phyloP scores from a whole-genome alignment of 2,797 vertebrate species.

The Euphonia xanthogaster region DNA sequence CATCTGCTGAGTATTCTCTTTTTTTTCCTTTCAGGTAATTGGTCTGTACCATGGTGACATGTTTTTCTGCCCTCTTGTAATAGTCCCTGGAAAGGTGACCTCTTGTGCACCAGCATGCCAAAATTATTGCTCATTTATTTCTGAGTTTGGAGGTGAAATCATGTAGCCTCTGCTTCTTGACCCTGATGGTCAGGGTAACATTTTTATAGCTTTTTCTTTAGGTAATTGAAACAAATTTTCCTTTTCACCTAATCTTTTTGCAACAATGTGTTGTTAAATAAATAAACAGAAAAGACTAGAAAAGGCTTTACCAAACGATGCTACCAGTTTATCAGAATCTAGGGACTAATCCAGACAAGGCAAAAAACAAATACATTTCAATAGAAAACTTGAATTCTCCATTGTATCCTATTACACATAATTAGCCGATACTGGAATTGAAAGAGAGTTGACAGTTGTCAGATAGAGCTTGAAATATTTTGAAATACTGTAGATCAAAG shows the following conservation, averaged over 20 bases:
- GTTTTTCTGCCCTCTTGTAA: background rate
- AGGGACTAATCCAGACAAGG: background rate
- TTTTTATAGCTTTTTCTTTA: constrained; percentile 9
- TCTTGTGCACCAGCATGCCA: background rate
- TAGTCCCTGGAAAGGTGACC: background rate
- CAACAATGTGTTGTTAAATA: constrained; percentile 27
- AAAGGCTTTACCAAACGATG: background rate
- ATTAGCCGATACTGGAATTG: background rate
- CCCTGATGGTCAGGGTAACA: constrained; percentile 1
- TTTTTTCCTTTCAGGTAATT: background rate
- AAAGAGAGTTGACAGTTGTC: background rate
- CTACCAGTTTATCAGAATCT: background rate
- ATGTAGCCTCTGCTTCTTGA: background rate
- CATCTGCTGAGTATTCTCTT: background rate
- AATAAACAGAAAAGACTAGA: background rate
- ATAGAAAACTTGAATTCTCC: background rate
- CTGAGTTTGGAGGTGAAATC: background rate
- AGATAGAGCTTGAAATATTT: background rate
- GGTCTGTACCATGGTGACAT: background rate
- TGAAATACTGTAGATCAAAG: background rate
- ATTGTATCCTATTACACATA: background rate
- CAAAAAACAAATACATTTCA: background rate
- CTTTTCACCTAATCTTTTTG: constrained; percentile 20
- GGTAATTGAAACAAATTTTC: constrained; percentile 35
- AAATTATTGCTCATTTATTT: constrained; percentile 32